Percentiles rank a stretch among this genome's conserved stretches.
These are phyloP conservation scores for Gallinago solitaria DNA, from an alignment of 2,797 vertebrate species.

Conservation along the genomic window DNA sequence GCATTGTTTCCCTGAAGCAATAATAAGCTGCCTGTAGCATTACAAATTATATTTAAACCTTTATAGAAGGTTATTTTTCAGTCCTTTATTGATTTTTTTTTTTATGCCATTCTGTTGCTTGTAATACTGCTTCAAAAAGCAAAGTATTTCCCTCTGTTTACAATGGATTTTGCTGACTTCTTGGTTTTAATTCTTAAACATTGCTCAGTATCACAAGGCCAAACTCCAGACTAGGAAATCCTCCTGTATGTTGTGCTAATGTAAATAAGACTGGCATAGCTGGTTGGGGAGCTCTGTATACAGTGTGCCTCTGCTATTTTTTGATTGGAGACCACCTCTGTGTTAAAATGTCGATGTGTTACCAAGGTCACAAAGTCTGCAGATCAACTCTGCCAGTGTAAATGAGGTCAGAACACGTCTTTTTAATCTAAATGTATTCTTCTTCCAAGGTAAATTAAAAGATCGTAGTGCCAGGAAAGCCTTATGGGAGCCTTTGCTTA, in stretches of 20 bases:
- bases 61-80: background rate
- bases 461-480: background rate
- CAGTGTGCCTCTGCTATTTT: background rate
- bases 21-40: background rate
- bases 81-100: fast-evolving
- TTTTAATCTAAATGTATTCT: background rate
- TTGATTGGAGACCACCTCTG: background rate
- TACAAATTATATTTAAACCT: background rate
- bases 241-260: background rate
- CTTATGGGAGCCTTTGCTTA: background rate
- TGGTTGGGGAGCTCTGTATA: background rate
- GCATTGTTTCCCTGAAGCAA: background rate
- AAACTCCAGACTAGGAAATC: background rate
- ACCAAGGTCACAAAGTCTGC: background rate
- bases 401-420: background rate
- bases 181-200: background rate
- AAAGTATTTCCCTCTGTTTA: background rate
- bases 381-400: background rate
- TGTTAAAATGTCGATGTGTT: background rate
- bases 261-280: background rate
- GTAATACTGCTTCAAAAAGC: background rate
- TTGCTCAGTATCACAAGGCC: background rate
- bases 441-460: background rate
- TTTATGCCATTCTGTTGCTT: background rate
- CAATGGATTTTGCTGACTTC: background rate